phyloP scores from a whole-genome alignment of 2,888 invertebrate species.

The Orthosia cruda region DNA sequence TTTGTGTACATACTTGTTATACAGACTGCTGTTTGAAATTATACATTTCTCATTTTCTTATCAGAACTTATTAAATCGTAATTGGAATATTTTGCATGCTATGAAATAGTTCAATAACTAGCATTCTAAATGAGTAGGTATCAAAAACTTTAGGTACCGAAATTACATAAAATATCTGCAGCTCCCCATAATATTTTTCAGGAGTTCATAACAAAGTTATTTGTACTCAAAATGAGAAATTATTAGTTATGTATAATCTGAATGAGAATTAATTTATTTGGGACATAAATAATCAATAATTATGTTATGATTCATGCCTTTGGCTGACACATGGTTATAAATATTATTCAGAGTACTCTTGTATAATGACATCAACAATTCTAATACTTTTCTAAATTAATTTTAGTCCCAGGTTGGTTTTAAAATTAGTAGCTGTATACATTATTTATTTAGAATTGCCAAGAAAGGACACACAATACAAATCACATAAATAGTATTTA shows the following conservation, averaged over 20 bases:
- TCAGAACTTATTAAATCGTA: slow-evolving; percentile 4
- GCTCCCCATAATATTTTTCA: background rate
- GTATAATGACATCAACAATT: slow-evolving; percentile 1
- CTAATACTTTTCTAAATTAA: background rate
- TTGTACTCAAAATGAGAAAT: background rate
- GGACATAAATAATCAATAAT: background rate
- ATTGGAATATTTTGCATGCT: background rate
- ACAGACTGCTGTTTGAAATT: background rate
- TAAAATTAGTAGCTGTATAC: background rate
- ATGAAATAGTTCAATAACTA: background rate
- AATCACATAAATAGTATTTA: no score
- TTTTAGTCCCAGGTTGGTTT: background rate
- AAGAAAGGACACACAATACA: no score
- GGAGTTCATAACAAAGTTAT: background rate
- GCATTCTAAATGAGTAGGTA: background rate
- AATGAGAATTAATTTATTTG: background rate
- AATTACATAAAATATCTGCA: background rate
- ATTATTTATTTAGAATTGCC: background rate
- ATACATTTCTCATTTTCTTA: slow-evolving; percentile 11
- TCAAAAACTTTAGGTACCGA: background rate
- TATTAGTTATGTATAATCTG: background rate
- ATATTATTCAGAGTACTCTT: background rate
- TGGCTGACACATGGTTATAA: background rate
- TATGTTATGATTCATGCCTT: slow-evolving; percentile 20
- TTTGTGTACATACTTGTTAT: background rate